Evolutionary conservation across 2,797 vertebrate species (phyloP).

Genomic region (Platalea minor): DNA sequence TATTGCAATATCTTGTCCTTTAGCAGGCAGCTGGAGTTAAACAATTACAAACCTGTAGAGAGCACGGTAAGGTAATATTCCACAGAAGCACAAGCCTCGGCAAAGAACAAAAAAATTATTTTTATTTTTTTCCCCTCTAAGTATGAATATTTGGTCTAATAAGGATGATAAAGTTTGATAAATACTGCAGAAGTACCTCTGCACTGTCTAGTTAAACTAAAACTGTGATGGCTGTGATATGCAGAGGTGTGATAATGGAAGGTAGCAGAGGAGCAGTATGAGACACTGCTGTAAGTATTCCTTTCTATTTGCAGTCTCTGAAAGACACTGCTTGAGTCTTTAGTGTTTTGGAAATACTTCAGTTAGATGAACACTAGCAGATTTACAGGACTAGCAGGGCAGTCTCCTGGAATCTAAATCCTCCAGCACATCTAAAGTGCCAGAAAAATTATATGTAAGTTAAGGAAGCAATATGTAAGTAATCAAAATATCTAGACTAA

Average conservation of each 20-base stretch:
- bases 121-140: accelerated
- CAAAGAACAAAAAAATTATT: not conserved
- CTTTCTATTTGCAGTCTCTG: not conserved
- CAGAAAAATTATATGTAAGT: not conserved
- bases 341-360: not conserved
- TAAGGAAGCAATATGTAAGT: not conserved
- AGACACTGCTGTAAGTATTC: not conserved
- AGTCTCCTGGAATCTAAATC: not conserved
- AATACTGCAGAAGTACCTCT: not conserved
- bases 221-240: not conserved
- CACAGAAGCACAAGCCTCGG: not conserved
- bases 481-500: not conserved
- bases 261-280: not conserved
- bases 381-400: not conserved
- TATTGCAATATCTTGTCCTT: not conserved
- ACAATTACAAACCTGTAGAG: not conserved
- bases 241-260: not conserved
- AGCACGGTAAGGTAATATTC: not conserved
- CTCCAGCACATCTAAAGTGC: not conserved
- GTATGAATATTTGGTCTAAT: not conserved
- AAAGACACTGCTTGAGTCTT: not conserved
- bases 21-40: not conserved
- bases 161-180: not conserved
- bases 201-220: not conserved
- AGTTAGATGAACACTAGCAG: not conserved